Percentiles rank a stretch among this genome's conserved stretches.
Conservation (phyloP, 2,797 vertebrate species). For the Phoxinus dragarum region DNA sequence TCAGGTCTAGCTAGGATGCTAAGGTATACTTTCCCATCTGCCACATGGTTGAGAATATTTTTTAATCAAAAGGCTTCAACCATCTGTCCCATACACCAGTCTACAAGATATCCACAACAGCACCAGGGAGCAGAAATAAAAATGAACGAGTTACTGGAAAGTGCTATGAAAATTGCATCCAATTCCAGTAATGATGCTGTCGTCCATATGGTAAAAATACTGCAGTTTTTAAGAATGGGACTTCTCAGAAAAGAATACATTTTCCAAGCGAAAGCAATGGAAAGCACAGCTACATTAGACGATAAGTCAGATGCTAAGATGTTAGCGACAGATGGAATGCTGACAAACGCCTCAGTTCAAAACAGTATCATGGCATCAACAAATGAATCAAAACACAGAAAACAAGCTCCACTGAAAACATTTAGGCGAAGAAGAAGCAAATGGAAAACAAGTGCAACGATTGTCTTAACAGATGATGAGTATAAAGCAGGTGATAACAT, state of each 20-base stretch:
- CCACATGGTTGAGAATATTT: constrained; percentile 16
- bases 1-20: neutral
- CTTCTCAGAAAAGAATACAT: neutral
- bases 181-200: constrained; percentile 15
- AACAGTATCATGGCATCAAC: neutral
- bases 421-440: neutral
- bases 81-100: constrained; percentile 29
- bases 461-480: neutral
- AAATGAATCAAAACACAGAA: neutral
- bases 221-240: neutral
- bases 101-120: constrained; percentile 15
- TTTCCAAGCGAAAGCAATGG: neutral
- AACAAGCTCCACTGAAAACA: neutral
- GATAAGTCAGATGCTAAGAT: neutral
- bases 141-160: neutral
- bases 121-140: constrained; percentile 17
- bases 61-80: constrained; percentile 30
- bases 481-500: neutral
- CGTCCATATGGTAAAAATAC: constrained; percentile 3
- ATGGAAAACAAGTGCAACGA: neutral
- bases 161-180: neutral
- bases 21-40: constrained; percentile 8
- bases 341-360: neutral
- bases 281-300: neutral
- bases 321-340: neutral